These are phyloP conservation scores for Didymodactylos carnosus DNA, from an alignment of 2,888 invertebrate genomes.

Conservation along the genomic window DNA sequence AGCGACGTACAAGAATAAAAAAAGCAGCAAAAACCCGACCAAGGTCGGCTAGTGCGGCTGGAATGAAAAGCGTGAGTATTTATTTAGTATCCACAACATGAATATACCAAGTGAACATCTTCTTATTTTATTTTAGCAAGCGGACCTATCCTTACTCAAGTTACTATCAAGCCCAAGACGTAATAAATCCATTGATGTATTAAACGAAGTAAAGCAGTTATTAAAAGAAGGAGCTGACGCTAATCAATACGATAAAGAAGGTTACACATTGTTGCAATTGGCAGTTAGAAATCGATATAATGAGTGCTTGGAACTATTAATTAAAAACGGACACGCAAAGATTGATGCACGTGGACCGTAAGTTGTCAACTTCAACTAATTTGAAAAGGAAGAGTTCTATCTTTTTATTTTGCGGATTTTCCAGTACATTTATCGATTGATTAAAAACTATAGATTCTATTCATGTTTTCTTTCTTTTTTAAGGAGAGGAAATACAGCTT, in stretches of 20 bases:
- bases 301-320: conserved; percentile 27
- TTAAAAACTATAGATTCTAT: background rate
- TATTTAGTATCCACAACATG: background rate
- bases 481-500: background rate
- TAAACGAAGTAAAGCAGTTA: conserved; percentile 26
- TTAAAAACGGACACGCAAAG: conserved; percentile 21
- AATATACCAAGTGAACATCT: no score
- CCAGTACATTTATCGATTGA: no score
- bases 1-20: background rate
- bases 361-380: background rate
- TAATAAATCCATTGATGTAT: conserved; percentile 3
- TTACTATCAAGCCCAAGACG: conserved; percentile 23
- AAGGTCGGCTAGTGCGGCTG: background rate
- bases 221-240: conserved; percentile 33
- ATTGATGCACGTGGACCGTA: background rate
- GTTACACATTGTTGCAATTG: conserved; percentile 26
- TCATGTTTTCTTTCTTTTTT: background rate
- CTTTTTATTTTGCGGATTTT: no score
- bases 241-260: conserved; percentile 27
- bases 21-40: background rate
- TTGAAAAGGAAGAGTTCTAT: no score
- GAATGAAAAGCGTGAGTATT: background rate
- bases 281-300: conserved; percentile 27
- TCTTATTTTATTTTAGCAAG: background rate
- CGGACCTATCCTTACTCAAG: background rate